Percentiles rank a stretch among this genome's conserved stretches.
phyloP scores from a whole-genome alignment of 2,888 invertebrate species.

The Agapetus fuscipes region DNA sequence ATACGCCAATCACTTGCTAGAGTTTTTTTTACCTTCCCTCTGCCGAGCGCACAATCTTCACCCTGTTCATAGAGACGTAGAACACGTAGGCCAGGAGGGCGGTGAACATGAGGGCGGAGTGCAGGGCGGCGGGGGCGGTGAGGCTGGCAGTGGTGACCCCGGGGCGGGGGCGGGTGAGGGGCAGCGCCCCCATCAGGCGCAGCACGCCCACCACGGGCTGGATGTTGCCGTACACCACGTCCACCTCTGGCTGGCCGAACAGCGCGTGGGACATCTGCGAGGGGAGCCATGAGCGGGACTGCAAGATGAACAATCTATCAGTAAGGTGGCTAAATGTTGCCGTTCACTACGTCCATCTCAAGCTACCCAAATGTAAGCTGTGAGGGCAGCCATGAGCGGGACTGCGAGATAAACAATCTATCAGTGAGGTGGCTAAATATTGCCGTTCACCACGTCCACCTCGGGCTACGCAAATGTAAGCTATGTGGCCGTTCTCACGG shows the following conservation, averaged over 20 bases:
- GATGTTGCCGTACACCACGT: constrained; percentile 40
- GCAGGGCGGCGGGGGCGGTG: constrained; percentile 46
- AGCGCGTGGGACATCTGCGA: neutral
- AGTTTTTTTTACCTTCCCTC: too few species aligned
- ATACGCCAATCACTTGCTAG: too few species aligned
- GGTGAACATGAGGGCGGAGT: constrained; percentile 45
- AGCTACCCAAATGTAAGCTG: neutral
- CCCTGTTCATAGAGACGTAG: constrained; percentile 52
- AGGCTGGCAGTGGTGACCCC: constrained; percentile 41
- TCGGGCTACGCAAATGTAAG: constrained; percentile 1
- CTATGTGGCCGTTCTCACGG: too few species aligned
- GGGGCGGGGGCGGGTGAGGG: constrained; percentile 42
- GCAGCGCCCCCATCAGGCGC: constrained; percentile 52
- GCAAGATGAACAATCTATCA: too few species aligned
- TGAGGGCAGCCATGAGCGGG: constrained; percentile 29
- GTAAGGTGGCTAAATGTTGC: constrained; percentile 43
- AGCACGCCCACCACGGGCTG: constrained; percentile 38
- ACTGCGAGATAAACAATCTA: too few species aligned
- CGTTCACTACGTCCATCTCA: constrained; percentile 34
- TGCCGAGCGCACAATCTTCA: constrained; percentile 48
- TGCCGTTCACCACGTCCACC: constrained; percentile 37
- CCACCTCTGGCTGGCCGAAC: constrained; percentile 21
- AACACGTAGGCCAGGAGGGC: constrained; percentile 45
- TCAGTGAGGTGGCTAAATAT: constrained; percentile 42
- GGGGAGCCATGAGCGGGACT: constrained; percentile 30